phyloP scores from a whole-genome alignment of 2,888 invertebrate species.

The Euclidia mi region DNA sequence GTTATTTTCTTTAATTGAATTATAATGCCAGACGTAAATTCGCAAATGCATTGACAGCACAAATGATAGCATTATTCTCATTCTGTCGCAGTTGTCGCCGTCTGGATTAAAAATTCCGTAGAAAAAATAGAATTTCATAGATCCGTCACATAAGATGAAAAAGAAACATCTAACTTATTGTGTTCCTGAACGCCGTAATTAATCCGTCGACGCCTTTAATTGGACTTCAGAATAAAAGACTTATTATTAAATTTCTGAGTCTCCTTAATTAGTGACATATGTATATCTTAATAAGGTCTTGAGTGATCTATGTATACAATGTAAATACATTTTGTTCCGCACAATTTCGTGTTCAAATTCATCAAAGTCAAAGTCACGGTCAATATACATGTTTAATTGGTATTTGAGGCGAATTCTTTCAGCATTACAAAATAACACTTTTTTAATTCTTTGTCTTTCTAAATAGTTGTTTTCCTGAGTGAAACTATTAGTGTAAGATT shows the following conservation, averaged over 20 bases:
- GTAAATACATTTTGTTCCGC: constrained; percentile 17
- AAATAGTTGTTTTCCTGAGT: neutral
- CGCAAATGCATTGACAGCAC: constrained; percentile 25
- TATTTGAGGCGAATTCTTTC: constrained; percentile 5
- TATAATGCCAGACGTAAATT: constrained; percentile 20
- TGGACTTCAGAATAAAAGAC: constrained; percentile 30
- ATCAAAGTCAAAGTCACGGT: constrained; percentile 27
- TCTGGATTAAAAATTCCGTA: constrained; percentile 1
- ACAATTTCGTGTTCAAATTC: constrained; percentile 23
- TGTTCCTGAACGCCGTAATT: constrained; percentile 20
- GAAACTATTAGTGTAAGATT: neutral
- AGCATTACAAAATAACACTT: neutral
- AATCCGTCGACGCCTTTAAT: constrained; percentile 52
- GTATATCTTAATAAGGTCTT: constrained; percentile 28
- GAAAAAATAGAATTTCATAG: constrained; percentile 12
- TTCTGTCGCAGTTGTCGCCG: constrained; percentile 7
- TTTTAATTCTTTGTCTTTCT: constrained; percentile 1
- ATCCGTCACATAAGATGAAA: constrained; percentile 7
- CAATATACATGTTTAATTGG: constrained; percentile 18
- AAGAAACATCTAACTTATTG: constrained; percentile 24
- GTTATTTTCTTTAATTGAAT: constrained; percentile 14
- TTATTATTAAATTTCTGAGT: constrained; percentile 27
- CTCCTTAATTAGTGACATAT: constrained; percentile 34
- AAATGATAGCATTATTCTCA: constrained; percentile 4
- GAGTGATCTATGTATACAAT: constrained; percentile 23